These are phyloP conservation scores for Epirrhoe alternata DNA, from an alignment of 2,888 invertebrate species.

Conservation along the genomic window DNA sequence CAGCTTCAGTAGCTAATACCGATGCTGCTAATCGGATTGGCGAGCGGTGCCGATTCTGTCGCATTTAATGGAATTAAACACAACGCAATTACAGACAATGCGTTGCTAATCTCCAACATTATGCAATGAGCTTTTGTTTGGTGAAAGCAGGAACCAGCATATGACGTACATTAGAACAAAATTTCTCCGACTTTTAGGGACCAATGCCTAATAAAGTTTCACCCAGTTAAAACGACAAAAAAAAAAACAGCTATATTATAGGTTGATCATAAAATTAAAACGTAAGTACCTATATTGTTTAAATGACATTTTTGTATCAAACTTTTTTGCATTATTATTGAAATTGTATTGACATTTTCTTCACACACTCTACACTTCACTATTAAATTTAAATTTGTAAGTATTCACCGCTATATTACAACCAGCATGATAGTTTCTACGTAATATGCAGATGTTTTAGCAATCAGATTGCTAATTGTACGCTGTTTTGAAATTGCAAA, in stretches of 20 bases:
- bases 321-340: no score
- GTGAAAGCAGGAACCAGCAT: neutral
- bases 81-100: conserved; percentile 71
- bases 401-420: neutral
- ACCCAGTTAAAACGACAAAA: no score
- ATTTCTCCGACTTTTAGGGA: no score
- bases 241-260: no score
- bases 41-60: conserved; percentile 46
- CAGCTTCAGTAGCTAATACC: conserved; percentile 41
- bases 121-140: conserved; percentile 8
- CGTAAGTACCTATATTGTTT: no score
- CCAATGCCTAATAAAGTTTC: no score
- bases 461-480: neutral
- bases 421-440: neutral
- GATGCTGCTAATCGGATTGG: conserved; percentile 67
- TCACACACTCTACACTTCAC: no score
- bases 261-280: no score
- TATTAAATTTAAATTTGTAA: neutral
- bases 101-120: conserved; percentile 37
- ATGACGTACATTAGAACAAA: neutral
- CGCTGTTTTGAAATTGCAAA: neutral
- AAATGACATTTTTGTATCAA: no score
- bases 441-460: neutral
- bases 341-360: no score
- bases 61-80: conserved; percentile 69